Conservation (phyloP, 2,797 vertebrate species). For the Atherinosoma microstoma region DNA sequence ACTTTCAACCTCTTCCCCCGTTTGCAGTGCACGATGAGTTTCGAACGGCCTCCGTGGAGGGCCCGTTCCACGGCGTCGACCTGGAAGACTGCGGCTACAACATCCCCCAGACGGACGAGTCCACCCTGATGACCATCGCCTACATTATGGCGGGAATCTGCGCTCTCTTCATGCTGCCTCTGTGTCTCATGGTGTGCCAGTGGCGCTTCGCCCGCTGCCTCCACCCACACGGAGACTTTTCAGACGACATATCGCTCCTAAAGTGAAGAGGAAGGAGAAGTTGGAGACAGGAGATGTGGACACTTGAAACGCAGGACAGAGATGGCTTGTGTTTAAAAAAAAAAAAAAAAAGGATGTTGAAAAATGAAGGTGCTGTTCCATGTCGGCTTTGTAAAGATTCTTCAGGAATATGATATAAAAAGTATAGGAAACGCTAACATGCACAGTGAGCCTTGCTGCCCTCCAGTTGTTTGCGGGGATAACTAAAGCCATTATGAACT, state of each 20-base stretch:
- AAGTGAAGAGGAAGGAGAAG: conserved; percentile 82
- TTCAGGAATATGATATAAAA: conserved; percentile 38
- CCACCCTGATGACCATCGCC: conserved; percentile 98
- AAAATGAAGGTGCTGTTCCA: conserved; percentile 48
- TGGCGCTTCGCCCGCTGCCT: conserved; percentile 96
- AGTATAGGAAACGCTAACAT: conserved; percentile 24
- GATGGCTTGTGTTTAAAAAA: conserved; percentile 1
- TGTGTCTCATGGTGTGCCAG: conserved; percentile 99
- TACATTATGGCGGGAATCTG: conserved; percentile 99
- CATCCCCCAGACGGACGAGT: conserved; percentile 97
- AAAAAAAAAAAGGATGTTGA: conserved; percentile 6
- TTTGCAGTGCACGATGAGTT: conserved; percentile 92
- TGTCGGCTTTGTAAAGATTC: conserved; percentile 28
- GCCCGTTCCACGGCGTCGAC: conserved; percentile 89
- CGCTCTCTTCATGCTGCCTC: conserved; percentile 98
- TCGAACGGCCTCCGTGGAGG: conserved; percentile 91
- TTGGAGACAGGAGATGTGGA: background rate
- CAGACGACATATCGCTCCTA: conserved; percentile 96
- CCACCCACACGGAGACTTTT: conserved; percentile 91
- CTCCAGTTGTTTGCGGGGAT: conserved; percentile 28
- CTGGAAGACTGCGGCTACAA: conserved; percentile 99
- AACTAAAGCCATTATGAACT: conserved; percentile 56
- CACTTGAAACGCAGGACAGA: conserved; percentile 27
- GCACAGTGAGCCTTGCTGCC: conserved; percentile 10
- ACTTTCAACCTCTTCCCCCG: background rate